Base-by-base conservation (phyloP, 2,797 vertebrate genomes). In the Avahi laniger region DNA sequence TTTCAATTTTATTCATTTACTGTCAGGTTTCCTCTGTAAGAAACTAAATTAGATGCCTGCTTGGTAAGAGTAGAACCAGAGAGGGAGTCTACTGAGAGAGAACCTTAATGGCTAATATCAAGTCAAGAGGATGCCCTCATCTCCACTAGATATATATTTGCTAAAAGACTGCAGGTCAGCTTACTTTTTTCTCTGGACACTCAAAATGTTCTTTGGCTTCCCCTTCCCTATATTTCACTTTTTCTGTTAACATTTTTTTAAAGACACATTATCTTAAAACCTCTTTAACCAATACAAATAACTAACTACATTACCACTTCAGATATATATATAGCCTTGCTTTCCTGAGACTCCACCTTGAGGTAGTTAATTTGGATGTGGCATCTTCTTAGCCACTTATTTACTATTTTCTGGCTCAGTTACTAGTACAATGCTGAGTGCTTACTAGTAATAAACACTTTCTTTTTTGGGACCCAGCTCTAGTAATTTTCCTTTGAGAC, bases 1-100 rank as follows among this genome's bases (percentile, higher is more conserved):
- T 69, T 41, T 93, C 59, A 85, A 41, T 89, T 96, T 89, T 46
- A 52, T 46, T 95, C 26, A 79, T 73, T 94, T 65, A 73, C 46
- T 81, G 41, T 83, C 33, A 59, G 22, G 61, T 82, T 75, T 76
- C 65, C 80, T 91, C 52, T 50, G 76, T 93, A 50, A 35, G 28
- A 80, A 73, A 78, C 35, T 90, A 70, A 70, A 20, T 69, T 67
- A 9, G 41, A 78, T 88, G 10, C 28, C 79, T 84, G 50, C 48
- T 79, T 92, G 41, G 8, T 81, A 52, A 75, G 46, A 69, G 50
- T 5, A 57, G 48, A 82, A 82, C 26, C 33, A 90, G 41, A 90
- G 41, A 70, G 38, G 54, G 28, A 17, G 1, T 80, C 61, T 70
- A 65, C 8, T 48, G 38, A 79, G 73, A 89, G 13, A 48, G 43